Percentiles rank a stretch among this genome's conserved stretches.
phyloP scores from a whole-genome alignment of 2,113 vertebrate species.

The Redunca redunca region DNA sequence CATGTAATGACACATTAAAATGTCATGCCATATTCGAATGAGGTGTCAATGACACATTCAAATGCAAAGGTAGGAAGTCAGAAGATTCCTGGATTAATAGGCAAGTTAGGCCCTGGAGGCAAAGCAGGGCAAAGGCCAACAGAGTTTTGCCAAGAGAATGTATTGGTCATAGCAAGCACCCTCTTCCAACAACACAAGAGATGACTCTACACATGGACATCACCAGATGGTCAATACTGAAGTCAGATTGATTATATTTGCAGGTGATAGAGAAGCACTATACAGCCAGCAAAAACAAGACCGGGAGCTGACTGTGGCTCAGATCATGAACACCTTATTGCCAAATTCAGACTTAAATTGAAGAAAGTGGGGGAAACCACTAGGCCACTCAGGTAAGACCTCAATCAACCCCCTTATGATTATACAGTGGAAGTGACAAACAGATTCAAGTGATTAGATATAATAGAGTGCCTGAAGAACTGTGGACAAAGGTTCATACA shows the following conservation, averaged over 20 bases:
- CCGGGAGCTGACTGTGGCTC: fast-evolving
- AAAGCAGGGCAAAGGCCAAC: neutral
- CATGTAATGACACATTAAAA: neutral
- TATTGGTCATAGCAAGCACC: neutral
- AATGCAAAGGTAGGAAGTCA: neutral
- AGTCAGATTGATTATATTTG: neutral
- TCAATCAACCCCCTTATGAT: neutral
- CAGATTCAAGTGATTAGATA: neutral
- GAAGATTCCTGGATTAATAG: neutral
- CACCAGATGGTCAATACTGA: neutral
- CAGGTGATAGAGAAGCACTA: neutral
- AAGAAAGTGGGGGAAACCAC: neutral
- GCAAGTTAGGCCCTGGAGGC: neutral
- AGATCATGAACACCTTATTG: neutral
- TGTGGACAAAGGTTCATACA: neutral
- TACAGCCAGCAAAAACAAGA: neutral
- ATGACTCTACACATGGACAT: neutral
- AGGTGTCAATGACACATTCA: neutral
- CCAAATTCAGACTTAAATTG: neutral
- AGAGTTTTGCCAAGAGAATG: neutral
- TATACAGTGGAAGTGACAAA: neutral
- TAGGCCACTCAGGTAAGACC: neutral
- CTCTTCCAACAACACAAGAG: neutral
- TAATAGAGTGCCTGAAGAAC: neutral
- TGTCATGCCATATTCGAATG: neutral